Percentiles rank a stretch among this genome's conserved stretches.
Conservation (phyloP, 53 echinoderm and acorn worm species). For the Echinometra lucunter region DNA sequence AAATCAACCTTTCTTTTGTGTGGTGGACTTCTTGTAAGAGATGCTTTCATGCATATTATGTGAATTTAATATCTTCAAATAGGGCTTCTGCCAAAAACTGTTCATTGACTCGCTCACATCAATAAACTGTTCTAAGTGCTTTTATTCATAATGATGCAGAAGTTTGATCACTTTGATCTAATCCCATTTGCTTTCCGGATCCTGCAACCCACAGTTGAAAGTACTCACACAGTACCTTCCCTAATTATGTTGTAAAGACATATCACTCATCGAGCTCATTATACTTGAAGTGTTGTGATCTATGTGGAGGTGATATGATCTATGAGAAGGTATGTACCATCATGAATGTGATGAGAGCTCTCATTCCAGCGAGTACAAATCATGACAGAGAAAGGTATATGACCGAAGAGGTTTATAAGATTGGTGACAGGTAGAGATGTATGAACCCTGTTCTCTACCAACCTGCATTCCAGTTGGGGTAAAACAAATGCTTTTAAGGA, state of each 20-base stretch:
- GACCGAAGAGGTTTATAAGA: too few relatives aligned
- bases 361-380: slow-evolving; percentile 2
- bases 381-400: too few relatives aligned
- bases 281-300: slow-evolving; percentile 24
- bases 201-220: background rate
- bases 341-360: slow-evolving; percentile 31
- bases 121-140: background rate
- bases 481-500: background rate
- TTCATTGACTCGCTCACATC: background rate
- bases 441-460: background rate
- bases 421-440: too few relatives aligned
- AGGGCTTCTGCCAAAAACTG: background rate
- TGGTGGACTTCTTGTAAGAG: background rate
- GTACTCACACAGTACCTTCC: background rate
- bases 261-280: slow-evolving; percentile 42
- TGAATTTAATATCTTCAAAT: background rate
- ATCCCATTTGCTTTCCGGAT: background rate
- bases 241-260: background rate
- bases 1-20: background rate
- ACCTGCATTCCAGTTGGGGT: background rate
- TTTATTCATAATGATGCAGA: background rate
- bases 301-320: slow-evolving; percentile 2
- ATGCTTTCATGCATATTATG: background rate
- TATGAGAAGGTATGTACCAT: background rate
- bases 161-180: background rate